Percentiles rank a stretch among this genome's conserved stretches.
phyloP scores from a whole-genome alignment of 2,888 invertebrate genomes.

The Fabriciana adippe region DNA sequence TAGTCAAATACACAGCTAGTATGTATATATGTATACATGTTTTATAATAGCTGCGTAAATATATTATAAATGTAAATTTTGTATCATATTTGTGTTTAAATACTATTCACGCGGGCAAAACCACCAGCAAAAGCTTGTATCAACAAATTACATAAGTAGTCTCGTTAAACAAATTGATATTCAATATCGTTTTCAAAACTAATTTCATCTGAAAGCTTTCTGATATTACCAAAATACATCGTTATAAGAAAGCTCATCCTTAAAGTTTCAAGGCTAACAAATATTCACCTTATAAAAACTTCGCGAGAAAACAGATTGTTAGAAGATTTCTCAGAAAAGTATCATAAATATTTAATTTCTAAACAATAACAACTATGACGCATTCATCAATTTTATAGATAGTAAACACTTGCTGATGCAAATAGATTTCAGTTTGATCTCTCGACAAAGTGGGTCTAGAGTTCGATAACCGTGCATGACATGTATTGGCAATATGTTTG shows the following conservation, averaged over 20 bases:
- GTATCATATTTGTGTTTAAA: too few species aligned
- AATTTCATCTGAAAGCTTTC: slow-evolving; percentile 7
- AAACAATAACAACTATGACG: slow-evolving; percentile 8
- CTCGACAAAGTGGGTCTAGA: slow-evolving; percentile 10
- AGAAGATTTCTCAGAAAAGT: neutral
- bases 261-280: slow-evolving; percentile 10
- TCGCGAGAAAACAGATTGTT: slow-evolving; percentile 1
- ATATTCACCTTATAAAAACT: neutral
- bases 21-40: too few species aligned
- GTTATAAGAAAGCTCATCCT: slow-evolving; percentile 1
- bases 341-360: neutral
- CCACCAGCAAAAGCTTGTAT: too few species aligned
- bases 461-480: slow-evolving; percentile 14
- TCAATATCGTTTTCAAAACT: neutral
- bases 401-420: slow-evolving; percentile 14
- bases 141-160: too few species aligned
- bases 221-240: neutral
- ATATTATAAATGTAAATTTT: too few species aligned
- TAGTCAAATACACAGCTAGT: too few species aligned
- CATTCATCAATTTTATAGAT: slow-evolving; percentile 10
- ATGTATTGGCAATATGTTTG: neutral
- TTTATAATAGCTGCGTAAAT: too few species aligned
- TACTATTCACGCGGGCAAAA: too few species aligned
- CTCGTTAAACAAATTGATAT: neutral
- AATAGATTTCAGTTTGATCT: neutral